Evolutionary conservation across 2,888 invertebrate species (phyloP).

Genomic region (Sinhomidia bicolor): DNA sequence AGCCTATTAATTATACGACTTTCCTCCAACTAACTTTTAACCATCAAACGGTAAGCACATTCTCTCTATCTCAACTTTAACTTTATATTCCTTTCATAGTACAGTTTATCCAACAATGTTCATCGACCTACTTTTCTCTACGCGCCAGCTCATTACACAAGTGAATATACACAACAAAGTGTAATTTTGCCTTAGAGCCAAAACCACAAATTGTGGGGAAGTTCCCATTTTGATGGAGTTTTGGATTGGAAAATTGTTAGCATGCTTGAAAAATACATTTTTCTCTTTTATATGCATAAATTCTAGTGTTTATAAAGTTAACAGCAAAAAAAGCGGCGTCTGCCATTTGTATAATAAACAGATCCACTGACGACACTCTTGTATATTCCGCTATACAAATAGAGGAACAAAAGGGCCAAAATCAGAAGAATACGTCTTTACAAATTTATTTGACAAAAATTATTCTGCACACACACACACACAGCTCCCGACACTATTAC

Average conservation of each 20-base stretch:
- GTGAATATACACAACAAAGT: not conserved
- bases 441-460: slow-evolving; percentile 31
- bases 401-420: not conserved
- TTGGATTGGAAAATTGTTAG: slow-evolving; percentile 48
- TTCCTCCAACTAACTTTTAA: not conserved
- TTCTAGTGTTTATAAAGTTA: not conserved
- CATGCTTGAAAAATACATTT: not conserved
- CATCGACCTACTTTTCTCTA: slow-evolving; percentile 34
- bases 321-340: no score
- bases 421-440: not conserved
- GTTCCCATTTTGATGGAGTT: slow-evolving; percentile 27
- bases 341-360: no score
- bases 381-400: no score
- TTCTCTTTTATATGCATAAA: not conserved
- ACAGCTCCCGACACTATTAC: not conserved
- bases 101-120: not conserved
- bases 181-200: slow-evolving; percentile 14
- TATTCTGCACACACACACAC: not conserved
- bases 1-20: not conserved
- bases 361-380: no score
- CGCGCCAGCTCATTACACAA: no score
- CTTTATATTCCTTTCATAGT: not conserved
- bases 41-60: not conserved
- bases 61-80: not conserved
- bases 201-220: slow-evolving; percentile 32